Percentiles rank a stretch among this genome's conserved stretches.
phyloP scores from a whole-genome alignment of 37 sponge, comb jelly and placozoan genomes.

The Petrosia ficiformis region DNA sequence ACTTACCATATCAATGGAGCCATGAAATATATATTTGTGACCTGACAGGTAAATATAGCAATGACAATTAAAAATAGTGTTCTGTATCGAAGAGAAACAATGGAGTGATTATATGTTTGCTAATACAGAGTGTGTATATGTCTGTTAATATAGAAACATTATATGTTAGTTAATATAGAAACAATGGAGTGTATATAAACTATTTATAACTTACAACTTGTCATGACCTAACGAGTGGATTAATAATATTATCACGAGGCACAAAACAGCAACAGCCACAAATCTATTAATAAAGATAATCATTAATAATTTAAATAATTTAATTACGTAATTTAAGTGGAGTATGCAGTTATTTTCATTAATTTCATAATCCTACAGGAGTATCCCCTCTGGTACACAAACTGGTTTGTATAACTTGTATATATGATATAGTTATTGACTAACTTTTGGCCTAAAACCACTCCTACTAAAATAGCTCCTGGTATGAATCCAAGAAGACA shows the following conservation, averaged over 20 bases:
- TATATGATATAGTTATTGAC: neutral
- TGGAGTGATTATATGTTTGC: neutral
- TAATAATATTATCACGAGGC: neutral
- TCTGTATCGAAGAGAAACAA: neutral
- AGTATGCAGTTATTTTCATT: no score
- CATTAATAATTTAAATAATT: no score
- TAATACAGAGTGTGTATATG: no score
- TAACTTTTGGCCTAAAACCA: slow-evolving; percentile 54
- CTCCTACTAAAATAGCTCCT: slow-evolving; percentile 39
- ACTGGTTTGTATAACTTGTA: no score
- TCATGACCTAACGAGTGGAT: neutral
- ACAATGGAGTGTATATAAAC: neutral
- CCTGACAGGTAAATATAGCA: slow-evolving; percentile 8
- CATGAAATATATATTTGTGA: slow-evolving; percentile 55
- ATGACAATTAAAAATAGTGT: neutral
- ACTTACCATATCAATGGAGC: slow-evolving; percentile 64
- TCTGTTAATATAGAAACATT: no score
- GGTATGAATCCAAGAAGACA: slow-evolving; percentile 45
- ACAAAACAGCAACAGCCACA: neutral
- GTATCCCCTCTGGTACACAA: no score
- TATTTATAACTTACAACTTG: neutral
- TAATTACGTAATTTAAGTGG: neutral
- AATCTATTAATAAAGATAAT: neutral
- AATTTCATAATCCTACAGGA: no score
- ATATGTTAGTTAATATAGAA: no score